Evolutionary conservation across 2,797 vertebrate species (phyloP), one percentile per base, ranked within the genome.

Genomic region (Tauraco hartlaubi): DNA sequence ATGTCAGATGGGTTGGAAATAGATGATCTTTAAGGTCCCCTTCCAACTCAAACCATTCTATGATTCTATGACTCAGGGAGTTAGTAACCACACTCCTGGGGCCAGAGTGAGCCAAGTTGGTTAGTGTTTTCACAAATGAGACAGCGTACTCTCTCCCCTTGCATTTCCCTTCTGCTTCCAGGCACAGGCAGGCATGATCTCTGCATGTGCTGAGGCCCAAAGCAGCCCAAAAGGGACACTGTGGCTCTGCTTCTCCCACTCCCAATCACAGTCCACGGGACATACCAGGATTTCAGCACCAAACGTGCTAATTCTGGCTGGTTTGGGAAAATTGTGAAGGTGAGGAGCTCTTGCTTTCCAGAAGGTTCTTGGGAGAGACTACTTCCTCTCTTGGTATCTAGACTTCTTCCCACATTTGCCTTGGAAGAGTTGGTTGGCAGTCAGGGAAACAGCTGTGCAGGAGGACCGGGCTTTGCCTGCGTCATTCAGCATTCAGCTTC

Each of bases 391-490:
- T 41, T 48, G 11, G 12, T 48, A 68, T 61, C 58, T 29, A 58
- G n/a, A 64, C 25, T 73, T 51, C 23, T 86, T 74, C 61, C 41
- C 5, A 2, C 9, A 11, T 55, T 62, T 91, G 8, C 55, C 73
- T 59, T 5, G 0, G 68, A 85, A 54, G 58, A 9, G 28, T 11
- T 51, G 18, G 11, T 15, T 54, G 33, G 28, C 78, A 69, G 26
- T 15, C 26, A 55, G 73, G 15, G 54, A 81, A 67, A 26, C 13
- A 83, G 39, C 39, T 37, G 22, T 33, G 29, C 39, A 62, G 73
- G 46, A 55, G 16, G 26, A 31, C 5, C 0, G 0, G 41, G 14
- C 41, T 90, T 49, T 58, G 16, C 26, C 41, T 59, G 12, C 17
- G n/a, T 15, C 9, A 0, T 39, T 87, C 2, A 1, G 35, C 12